These are phyloP conservation scores for Leptoclinus maculatus DNA, from an alignment of 2,797 vertebrate species.

Conservation along the genomic window DNA sequence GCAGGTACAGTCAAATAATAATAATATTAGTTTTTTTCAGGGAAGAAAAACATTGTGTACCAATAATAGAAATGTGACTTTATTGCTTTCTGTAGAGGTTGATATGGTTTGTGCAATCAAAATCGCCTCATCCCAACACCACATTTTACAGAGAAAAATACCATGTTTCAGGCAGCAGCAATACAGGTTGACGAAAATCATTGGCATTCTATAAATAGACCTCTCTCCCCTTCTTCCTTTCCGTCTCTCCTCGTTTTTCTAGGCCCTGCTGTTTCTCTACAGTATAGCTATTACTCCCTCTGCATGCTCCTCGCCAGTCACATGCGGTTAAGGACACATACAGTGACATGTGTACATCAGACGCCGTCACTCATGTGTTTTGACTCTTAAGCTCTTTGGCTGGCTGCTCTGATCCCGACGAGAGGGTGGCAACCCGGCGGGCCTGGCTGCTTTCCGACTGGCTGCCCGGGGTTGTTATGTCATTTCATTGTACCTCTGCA, in stretches of 20 bases:
- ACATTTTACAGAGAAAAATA: slow-evolving; percentile 61
- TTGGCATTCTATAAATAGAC: slow-evolving; percentile 71
- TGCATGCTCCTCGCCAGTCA: slow-evolving; percentile 50
- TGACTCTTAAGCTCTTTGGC: slow-evolving; percentile 69
- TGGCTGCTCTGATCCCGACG: slow-evolving; percentile 60
- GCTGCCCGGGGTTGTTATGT: slow-evolving; percentile 67
- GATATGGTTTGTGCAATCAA: slow-evolving; percentile 54
- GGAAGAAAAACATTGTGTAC: slow-evolving; percentile 10
- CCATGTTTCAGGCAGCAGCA: slow-evolving; percentile 59
- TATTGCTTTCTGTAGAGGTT: slow-evolving; percentile 45
- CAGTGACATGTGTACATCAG: slow-evolving; percentile 68
- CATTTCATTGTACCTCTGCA: slow-evolving; percentile 63
- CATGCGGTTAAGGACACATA: slow-evolving; percentile 62
- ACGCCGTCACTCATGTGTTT: slow-evolving; percentile 65
- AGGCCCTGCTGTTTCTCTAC: slow-evolving; percentile 45
- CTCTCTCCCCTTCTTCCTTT: slow-evolving; percentile 35
- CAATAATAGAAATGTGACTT: slow-evolving; percentile 42
- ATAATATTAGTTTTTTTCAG: slow-evolving; percentile 6
- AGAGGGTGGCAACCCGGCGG: slow-evolving; percentile 65
- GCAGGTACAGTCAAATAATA: slow-evolving; percentile 22
- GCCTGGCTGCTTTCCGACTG: slow-evolving; percentile 51
- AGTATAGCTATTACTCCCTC: slow-evolving; percentile 25
- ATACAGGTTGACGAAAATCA: slow-evolving; percentile 70
- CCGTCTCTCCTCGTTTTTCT: slow-evolving; percentile 46
- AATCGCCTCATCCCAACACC: slow-evolving; percentile 35